Evolutionary conservation across 2,888 invertebrate genomes (phyloP).

Genomic region (Aspidiotus rigidus): DNA sequence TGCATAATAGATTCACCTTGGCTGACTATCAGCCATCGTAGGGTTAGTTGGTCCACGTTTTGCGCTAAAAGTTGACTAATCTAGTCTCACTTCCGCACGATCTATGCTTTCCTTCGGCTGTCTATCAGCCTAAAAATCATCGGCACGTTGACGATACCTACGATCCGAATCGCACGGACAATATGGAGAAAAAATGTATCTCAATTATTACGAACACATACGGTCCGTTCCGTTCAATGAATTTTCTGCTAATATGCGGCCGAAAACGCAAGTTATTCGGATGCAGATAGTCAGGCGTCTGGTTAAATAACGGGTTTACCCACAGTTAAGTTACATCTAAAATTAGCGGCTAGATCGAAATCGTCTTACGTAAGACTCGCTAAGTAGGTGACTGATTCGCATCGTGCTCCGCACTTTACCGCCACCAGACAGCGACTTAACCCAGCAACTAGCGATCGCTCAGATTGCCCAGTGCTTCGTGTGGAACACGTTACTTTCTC

Average conservation of each 20-base stretch:
- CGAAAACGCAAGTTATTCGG: neutral
- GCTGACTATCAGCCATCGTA: too few species aligned
- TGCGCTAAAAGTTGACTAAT: too few species aligned
- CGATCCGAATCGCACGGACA: too few species aligned
- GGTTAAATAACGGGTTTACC: slow-evolving; percentile 21
- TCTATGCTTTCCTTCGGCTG: too few species aligned
- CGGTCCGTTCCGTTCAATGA: too few species aligned
- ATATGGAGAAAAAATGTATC: neutral
- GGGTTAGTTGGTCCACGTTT: too few species aligned
- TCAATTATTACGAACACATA: slow-evolving; percentile 5
- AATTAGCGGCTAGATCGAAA: slow-evolving; percentile 22
- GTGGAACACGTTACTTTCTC: neutral
- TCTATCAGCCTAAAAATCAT: too few species aligned
- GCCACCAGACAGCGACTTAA: neutral
- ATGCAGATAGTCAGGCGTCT: slow-evolving; percentile 6
- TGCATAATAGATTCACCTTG: too few species aligned
- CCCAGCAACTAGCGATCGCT: neutral
- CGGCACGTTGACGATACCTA: too few species aligned
- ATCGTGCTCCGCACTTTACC: neutral
- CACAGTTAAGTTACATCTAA: slow-evolving; percentile 25
- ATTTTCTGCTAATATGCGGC: neutral
- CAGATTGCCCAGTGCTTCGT: neutral
- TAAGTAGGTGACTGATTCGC: slow-evolving; percentile 31
- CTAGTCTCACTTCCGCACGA: too few species aligned
- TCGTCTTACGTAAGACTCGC: slow-evolving; percentile 17